Base-by-base conservation (phyloP, 2,888 invertebrate species). In the Amorpha juglandis region DNA sequence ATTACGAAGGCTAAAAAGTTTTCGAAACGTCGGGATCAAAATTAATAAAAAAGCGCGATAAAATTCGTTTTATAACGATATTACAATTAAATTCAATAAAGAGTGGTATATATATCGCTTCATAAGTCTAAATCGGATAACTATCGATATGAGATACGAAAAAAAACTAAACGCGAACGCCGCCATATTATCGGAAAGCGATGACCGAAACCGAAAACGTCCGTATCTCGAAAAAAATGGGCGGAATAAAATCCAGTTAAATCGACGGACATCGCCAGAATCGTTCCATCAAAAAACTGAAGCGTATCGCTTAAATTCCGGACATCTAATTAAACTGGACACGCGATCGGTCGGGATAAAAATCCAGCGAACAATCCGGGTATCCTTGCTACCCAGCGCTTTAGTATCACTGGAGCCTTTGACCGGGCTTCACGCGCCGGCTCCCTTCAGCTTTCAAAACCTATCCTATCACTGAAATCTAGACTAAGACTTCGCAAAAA, bases 401-500 rank as follows among this genome's bases (percentile, higher is more conserved):
- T 48, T 58, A 64, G 67, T 63, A 64, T 50, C 64, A 64, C 38
- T 9, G 58, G 58, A 19, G 67, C 47, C 55, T 58, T 58, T 68
- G 58, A 42, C 52, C 58, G 51, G 66, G 74, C 66, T 74, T 70
- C 69, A 66, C 79, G 79, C 67, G 63, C 66, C 58, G 58, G 68
- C 68, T 67, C 63, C 51, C 64, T 67, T 58, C 58, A 58, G 38
- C 63, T 70, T 68, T 33, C 63, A 70, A 70, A 67, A 71, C 33
- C 69, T 71, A 48, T 69, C 78, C 71, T 70, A 62, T 66, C 66
- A 67, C 70, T 69, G 38, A 64, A 66, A 71, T 74, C 70, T 64
- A 71, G 62, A 33, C 64, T 58, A 35, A 11, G 12, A 47, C 53
- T 47, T 53, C 27, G 19, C 38, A n/a, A 27, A 62, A 65, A 65